Evolutionary conservation across 2,113 vertebrate species (phyloP), one percentile per base, ranked within the genome.

Genomic region (Syngnathus scovelli): DNA sequence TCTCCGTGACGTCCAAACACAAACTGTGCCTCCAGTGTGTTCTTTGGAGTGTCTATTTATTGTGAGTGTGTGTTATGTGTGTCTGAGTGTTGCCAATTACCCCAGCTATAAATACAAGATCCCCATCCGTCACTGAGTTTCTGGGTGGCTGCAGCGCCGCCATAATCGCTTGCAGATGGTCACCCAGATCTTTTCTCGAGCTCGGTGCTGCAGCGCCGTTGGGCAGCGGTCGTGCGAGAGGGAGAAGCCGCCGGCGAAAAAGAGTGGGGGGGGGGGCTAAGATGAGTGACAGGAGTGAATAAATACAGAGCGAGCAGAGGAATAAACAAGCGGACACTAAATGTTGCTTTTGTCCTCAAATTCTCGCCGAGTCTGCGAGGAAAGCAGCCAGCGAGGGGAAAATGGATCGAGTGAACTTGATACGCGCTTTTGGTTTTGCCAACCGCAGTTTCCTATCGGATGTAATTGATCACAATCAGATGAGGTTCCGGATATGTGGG

Each of bases 161-260:
- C 92, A 92, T 98, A 97, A 98, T 97, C 95, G 94, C 92, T 96
- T 95, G 94, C 96, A 98, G 94, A 97, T 98, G 95, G 87, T 87
- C 79, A 91, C 92, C 89, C 46, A 84, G 87, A 88, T 87, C 85
- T 71, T 84, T 92, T 27, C 21, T 6, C 61, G 90, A 87, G 82
- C 82, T 73, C 54, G 12, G 69, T 67, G 80, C 84, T 81, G 80
- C 88, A 90, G 89, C 90, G 84, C 80, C 90, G 77, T 91, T 92
- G 27, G 27, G 91, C 91, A 90, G 89, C 84, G 92, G 88, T 88
- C 85, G 90, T 92, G 90, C 93, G 93, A 79, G 92, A 92, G 91
- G 92, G 92, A 92, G 79, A 87, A 80, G 76, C 85, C 78, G 81
- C 87, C 81, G 80, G 83, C 6, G n/a, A 43, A 39, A 43, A 81